Percentiles rank a stretch among this genome's conserved stretches.
These are phyloP conservation scores for Caligus rogercresseyi DNA, from an alignment of 1,140 invertebrate species.

Conservation along the genomic window DNA sequence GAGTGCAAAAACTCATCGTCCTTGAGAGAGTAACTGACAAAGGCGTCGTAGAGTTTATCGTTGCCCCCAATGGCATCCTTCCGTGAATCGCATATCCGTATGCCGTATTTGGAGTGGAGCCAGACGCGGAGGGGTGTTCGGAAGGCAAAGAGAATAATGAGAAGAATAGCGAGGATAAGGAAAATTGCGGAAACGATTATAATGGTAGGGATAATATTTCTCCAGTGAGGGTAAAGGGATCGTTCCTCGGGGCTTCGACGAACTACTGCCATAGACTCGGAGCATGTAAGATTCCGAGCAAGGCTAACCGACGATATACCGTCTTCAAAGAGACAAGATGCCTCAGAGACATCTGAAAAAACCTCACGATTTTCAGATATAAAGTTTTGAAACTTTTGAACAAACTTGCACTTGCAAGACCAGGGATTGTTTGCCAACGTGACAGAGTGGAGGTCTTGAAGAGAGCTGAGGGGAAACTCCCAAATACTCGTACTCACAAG, in stretches of 20 bases:
- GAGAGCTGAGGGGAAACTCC: conserved; percentile 31
- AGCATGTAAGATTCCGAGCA: conserved; percentile 15
- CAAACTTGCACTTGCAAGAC: conserved; percentile 33
- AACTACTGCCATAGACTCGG: conserved; percentile 39
- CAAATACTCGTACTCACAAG: conserved; percentile 49
- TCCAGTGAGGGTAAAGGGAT: conserved; percentile 18
- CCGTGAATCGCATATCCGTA: conserved; percentile 44
- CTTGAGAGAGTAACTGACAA: conserved; percentile 72
- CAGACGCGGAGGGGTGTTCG: conserved; percentile 30
- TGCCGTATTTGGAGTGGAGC: conserved; percentile 31
- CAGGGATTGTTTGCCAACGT: conserved; percentile 30
- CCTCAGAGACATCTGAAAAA: conserved; percentile 42
- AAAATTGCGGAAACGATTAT: conserved; percentile 24
- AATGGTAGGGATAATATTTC: conserved; percentile 36
- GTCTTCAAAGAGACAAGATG: conserved; percentile 39
- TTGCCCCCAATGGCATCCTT: conserved; percentile 44
- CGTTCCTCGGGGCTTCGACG: conserved; percentile 34
- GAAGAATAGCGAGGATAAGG: conserved; percentile 25
- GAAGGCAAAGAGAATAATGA: conserved; percentile 29
- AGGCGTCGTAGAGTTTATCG: conserved; percentile 70
- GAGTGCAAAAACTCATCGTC: conserved; percentile 72
- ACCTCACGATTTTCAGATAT: conserved; percentile 38
- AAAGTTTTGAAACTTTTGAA: conserved; percentile 27
- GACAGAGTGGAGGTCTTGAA: conserved; percentile 29
- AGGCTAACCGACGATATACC: background rate